phyloP scores from a whole-genome alignment of 2,113 vertebrate species.

The Channa maculata region DNA sequence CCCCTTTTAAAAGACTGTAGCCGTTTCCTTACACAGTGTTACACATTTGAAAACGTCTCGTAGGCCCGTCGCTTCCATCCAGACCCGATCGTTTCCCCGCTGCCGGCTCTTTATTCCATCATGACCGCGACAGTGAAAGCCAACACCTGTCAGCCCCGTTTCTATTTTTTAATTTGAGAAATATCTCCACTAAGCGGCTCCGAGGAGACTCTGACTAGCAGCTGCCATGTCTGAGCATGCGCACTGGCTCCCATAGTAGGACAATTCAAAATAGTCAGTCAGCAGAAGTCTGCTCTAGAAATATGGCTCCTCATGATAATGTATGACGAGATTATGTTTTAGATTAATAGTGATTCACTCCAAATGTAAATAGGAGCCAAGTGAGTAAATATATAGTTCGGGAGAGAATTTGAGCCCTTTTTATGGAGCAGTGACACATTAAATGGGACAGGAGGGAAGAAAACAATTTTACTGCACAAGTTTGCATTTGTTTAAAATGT shows the following conservation, averaged over 20 bases:
- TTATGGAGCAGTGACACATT: too few species aligned
- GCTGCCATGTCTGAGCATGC: constrained; percentile 59
- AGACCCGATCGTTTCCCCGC: not conserved
- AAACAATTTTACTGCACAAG: too few species aligned
- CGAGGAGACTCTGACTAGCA: not conserved
- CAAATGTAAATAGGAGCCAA: too few species aligned
- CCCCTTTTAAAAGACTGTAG: not conserved
- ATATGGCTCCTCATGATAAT: too few species aligned
- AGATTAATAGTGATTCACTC: too few species aligned
- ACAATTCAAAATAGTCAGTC: not conserved
- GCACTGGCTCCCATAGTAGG: not conserved
- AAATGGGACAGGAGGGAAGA: too few species aligned
- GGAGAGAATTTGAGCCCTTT: too few species aligned
- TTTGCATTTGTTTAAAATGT: too few species aligned
- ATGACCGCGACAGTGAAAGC: not conserved
- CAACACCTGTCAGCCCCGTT: not conserved
- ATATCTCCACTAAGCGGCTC: not conserved
- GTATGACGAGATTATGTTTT: too few species aligned
- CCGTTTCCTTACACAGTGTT: constrained; percentile 40
- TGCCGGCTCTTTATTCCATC: constrained; percentile 11
- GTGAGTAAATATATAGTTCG: too few species aligned
- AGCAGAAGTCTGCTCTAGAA: too few species aligned
- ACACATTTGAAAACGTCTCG: constrained; percentile 56
- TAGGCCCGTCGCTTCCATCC: constrained; percentile 54
- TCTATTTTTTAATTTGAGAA: not conserved